Percentiles rank a stretch among this genome's conserved stretches.
Conservation (phyloP, 2,113 vertebrate species). For the Callospermophilus lateralis region DNA sequence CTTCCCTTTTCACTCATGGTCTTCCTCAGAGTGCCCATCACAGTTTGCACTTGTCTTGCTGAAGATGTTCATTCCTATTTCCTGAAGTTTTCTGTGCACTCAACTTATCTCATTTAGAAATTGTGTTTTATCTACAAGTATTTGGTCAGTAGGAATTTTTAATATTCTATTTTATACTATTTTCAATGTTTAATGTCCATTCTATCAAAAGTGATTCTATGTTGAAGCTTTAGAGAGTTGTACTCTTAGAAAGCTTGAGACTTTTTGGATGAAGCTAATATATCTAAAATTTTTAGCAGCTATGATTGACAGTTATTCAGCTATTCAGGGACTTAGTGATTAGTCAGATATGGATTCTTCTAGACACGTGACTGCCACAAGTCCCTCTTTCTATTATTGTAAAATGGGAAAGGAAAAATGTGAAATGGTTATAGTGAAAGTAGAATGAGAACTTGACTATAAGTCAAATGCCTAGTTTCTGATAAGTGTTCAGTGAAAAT, state of each 20-base stretch:
- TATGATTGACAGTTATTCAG: not conserved
- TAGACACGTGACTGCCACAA: not conserved
- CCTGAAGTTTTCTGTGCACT: not conserved
- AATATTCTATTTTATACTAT: not conserved
- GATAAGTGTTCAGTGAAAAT: not conserved
- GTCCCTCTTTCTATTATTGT: not conserved
- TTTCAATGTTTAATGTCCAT: not conserved
- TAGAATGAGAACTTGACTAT: not conserved
- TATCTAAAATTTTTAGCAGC: not conserved
- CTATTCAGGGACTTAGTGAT: not conserved
- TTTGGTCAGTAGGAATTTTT: not conserved
- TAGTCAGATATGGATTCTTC: not conserved
- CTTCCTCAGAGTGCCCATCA: not conserved
- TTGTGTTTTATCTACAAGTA: not conserved
- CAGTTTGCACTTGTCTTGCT: not conserved
- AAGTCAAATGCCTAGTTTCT: not conserved
- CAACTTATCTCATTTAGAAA: not conserved
- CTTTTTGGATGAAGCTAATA: not conserved
- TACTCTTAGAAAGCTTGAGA: not conserved
- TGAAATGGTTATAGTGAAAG: not conserved
- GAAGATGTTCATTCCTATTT: not conserved
- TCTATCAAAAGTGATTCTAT: not conserved
- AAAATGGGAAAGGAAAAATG: not conserved
- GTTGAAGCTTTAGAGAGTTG: not conserved
- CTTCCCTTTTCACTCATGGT: not conserved